These are phyloP conservation scores for Caenorhabditis doughertyi DNA, from an alignment of 2,888 invertebrate species.

Conservation along the genomic window DNA sequence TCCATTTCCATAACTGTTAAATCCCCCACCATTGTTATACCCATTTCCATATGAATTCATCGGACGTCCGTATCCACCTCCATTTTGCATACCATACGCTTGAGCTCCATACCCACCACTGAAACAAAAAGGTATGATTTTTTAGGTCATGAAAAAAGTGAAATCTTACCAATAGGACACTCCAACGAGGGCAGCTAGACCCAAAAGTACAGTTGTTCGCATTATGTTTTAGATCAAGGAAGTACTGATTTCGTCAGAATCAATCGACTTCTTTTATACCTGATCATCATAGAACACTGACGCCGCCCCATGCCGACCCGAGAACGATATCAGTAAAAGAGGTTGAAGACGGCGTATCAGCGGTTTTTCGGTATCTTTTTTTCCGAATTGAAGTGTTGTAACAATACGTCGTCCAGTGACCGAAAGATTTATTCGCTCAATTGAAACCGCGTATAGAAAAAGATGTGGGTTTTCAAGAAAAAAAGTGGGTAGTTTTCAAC, in stretches of 20 bases:
- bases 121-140: not conserved
- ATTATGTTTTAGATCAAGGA: constrained; percentile 46
- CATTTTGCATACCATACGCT: constrained; percentile 43
- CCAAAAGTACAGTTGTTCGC: constrained; percentile 53
- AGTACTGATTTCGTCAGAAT: constrained; percentile 17
- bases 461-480: constrained; percentile 40
- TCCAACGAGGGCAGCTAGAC: constrained; percentile 48
- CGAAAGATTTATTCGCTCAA: constrained; percentile 65
- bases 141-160: not conserved
- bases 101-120: constrained; percentile 63
- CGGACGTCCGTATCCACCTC: constrained; percentile 52
- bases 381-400: constrained; percentile 48
- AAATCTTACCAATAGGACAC: constrained; percentile 49
- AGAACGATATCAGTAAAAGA: constrained; percentile 47
- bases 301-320: constrained; percentile 38
- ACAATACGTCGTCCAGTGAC: constrained; percentile 55
- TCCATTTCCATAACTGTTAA: constrained; percentile 45
- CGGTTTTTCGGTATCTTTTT: constrained; percentile 49
- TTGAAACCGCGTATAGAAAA: constrained; percentile 64
- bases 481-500: constrained; percentile 25
- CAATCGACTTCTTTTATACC: constrained; percentile 27
- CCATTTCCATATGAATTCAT: constrained; percentile 54
- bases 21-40: constrained; percentile 43
- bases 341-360: constrained; percentile 32
- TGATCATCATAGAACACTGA: constrained; percentile 27